Evolutionary conservation across 2,113 vertebrate genomes (phyloP), one percentile per base, ranked within the genome.

Genomic region (Poicephalus gulielmi): DNA sequence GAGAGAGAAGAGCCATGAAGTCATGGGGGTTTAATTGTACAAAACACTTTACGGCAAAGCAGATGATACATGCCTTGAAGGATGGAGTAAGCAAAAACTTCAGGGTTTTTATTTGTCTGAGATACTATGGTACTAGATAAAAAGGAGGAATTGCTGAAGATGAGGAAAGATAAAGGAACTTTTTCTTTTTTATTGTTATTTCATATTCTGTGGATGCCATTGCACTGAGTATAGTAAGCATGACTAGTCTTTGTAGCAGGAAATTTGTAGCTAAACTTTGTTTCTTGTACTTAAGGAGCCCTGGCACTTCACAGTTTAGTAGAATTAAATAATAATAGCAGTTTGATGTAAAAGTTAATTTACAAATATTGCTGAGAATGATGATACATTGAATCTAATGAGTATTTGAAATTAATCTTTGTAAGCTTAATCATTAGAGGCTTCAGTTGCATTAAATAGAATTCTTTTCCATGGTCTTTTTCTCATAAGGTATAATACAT

Each of bases 361-460:
- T 94, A 35, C 27, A 83, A 86, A 83, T 5, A 0, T 83, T 94
- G 67, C 76, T 83, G 57, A 89, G 85, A 93, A 91, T 66, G 60
- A 33, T 81, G 83, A 90, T 83, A 30, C 49, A 44, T 37, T 87
- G 74, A 79, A 37, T 78, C 47, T 85, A 85, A 66, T 0, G 13
- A 89, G 44, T 49, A 69, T 85, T 76, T 94, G 63, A 94, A 73
- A 92, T 92, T 95, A 94, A 85, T 95, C 37, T 88, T 79, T 71
- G 74, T 85, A 17, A 95, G 12, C 11, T 75, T 95, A 93, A 93
- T 95, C 80, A 35, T 35, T 53, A 60, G 52, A 96, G 63, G 68
- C 60, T 95, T 88, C 86, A 90, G 49, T 52, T 87, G 64, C 41
- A 76, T 93, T 94, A 89, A 94, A 92, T 4, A 92, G 43, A 63